These are phyloP conservation scores for Metopolophium dirhodum DNA, from an alignment of 1,140 invertebrate genomes.

Conservation along the genomic window DNA sequence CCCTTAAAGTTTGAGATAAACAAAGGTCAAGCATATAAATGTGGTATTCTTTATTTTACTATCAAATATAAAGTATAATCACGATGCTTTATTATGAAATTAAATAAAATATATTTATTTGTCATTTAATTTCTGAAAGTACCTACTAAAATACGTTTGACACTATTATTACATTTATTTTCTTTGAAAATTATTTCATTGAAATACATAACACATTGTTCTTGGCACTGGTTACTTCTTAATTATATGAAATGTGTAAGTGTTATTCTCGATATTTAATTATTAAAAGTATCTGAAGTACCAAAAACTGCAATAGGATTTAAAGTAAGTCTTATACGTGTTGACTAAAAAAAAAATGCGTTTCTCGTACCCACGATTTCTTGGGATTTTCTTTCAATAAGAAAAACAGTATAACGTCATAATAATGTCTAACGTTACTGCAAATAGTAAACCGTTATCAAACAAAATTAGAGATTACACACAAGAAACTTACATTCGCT, in stretches of 20 bases:
- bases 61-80: neutral
- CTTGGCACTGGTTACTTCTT: neutral
- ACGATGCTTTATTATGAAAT: neutral
- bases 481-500: neutral
- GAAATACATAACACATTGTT: neutral
- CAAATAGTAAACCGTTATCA: neutral
- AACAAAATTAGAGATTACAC: neutral
- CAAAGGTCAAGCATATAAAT: neutral
- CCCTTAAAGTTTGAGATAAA: neutral
- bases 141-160: neutral
- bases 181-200: neutral
- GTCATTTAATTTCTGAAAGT: neutral
- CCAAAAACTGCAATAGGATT: neutral
- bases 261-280: neutral
- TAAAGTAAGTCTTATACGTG: neutral
- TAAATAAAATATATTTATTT: neutral
- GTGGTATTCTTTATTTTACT: neutral
- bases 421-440: neutral
- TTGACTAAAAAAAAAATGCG: neutral
- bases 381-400: neutral
- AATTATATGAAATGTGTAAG: neutral
- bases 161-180: neutral
- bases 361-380: neutral
- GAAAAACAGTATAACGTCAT: neutral
- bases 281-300: neutral